Evolutionary conservation across 2,113 vertebrate genomes (phyloP), one percentile per base, ranked within the genome.

Genomic region (Tautogolabrus adspersus): DNA sequence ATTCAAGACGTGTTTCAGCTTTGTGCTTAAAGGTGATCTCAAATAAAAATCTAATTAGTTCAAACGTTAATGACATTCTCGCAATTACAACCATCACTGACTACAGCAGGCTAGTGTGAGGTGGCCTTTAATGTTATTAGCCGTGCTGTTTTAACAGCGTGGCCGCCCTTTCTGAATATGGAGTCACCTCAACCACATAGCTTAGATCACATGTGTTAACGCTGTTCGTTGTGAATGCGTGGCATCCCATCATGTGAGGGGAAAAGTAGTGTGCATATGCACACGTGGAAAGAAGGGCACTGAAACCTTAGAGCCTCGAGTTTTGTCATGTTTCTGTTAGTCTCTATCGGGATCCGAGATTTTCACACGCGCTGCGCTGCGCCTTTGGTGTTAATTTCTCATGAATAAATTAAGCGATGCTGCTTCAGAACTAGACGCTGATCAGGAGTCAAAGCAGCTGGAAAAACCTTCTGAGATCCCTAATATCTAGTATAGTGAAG

Each of bases 321-420:
- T 40, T 52, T 19, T 6, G 1, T 47, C 16, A 10, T 66, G 42
- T 47, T 40, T 46, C 47, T 37, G 5, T 68, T 21, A 11, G 37
- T 62, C 37, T 55, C 38, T 62, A 60, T 44, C 22, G 1, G 26
- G 18, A 19, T 13, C 23, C 71, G 52, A 71, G 40, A 69, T 38
- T 79, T 90, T 85, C 77, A 72, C 79, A 51, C 65, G 37, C 46
- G 15, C 51, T 38, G 46, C 19, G 11, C 59, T 55, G 71, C 78
- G n/a, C 86, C 86, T 86, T 86, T 30, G 16, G 79, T 85, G 77
- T 82, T 86, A 66, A 81, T 67, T 86, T 87, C 79, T 85, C 79
- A 77, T 70, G 75, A 90, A 92, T 88, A 66, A 82, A 90, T 90
- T 83, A 84, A 84, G 82, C 9, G 81, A 49, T 56, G 74, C 49